Conservation (phyloP, 2,797 vertebrate species). For the Rhinophrynus dorsalis region DNA sequence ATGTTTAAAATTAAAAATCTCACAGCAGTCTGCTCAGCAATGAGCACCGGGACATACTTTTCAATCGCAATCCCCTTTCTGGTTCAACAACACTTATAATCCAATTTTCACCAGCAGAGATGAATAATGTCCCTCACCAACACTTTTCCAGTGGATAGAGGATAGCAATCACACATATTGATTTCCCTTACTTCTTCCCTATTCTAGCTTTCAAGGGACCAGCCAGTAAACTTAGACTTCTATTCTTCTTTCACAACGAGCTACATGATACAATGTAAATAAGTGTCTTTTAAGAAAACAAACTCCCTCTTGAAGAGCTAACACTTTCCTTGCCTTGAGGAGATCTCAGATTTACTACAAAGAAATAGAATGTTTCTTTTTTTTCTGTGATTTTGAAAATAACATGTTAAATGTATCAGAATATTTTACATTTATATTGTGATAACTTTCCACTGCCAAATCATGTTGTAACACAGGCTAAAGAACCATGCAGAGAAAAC, state of each 20-base stretch:
- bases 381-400: not conserved
- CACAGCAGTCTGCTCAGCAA: constrained; percentile 39
- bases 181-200: constrained; percentile 53
- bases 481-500: constrained; percentile 14
- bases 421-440: constrained; percentile 21
- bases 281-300: constrained; percentile 12
- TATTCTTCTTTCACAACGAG: constrained; percentile 26
- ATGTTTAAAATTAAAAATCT: constrained; percentile 36
- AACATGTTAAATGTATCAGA: not conserved
- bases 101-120: constrained; percentile 53
- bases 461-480: constrained; percentile 11
- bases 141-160: constrained; percentile 48
- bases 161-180: constrained; percentile 54
- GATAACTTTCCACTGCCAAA: not conserved
- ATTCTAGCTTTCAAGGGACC: constrained; percentile 24
- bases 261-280: constrained; percentile 25
- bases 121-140: constrained; percentile 55
- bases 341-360: no score
- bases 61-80: constrained; percentile 55
- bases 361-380: not conserved
- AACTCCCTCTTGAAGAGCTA: not conserved
- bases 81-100: constrained; percentile 55
- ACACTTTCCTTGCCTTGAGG: not conserved
- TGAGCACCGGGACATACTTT: constrained; percentile 38
- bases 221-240: constrained; percentile 11